Percentiles rank a stretch among this genome's conserved stretches.
phyloP scores from a whole-genome alignment of 2,797 vertebrate species.

The Triplophysa yarkandensis region DNA sequence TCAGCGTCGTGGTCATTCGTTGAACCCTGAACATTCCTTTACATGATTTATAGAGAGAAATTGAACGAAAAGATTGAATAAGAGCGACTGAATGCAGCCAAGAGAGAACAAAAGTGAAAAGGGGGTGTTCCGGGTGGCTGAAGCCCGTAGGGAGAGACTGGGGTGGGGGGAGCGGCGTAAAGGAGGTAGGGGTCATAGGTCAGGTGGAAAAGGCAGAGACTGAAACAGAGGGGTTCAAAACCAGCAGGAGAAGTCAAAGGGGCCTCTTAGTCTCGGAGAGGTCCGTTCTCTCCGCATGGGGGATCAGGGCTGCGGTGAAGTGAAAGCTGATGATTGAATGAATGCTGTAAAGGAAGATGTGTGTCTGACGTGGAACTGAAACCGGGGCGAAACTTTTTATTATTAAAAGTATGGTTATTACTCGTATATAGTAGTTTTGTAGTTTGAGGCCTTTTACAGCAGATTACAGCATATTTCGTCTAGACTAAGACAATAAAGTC shows the following conservation, averaged over 20 bases:
- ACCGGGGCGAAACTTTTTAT: neutral
- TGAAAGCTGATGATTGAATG: conserved; percentile 33
- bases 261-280: conserved; percentile 62
- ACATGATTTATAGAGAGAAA: neutral
- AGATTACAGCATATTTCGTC: neutral
- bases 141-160: conserved; percentile 45
- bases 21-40: neutral
- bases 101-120: conserved; percentile 25
- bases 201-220: conserved; percentile 72
- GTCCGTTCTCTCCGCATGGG: conserved; percentile 63
- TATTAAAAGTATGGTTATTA: too few relatives aligned
- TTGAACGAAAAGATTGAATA: neutral
- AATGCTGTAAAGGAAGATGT: neutral
- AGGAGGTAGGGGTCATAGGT: conserved; percentile 62
- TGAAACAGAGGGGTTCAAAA: conserved; percentile 74
- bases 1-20: neutral
- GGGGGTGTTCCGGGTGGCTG: conserved; percentile 13
- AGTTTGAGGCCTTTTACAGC: too few relatives aligned
- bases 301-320: conserved; percentile 55
- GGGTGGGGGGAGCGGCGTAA: conserved; percentile 12
- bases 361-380: neutral
- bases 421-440: too few relatives aligned
- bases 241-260: conserved; percentile 70
- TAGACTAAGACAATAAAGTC: neutral
- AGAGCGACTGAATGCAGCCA: neutral